These are phyloP conservation scores for Geotria australis DNA, from an alignment of 2,797 vertebrate genomes.

Conservation along the genomic window DNA sequence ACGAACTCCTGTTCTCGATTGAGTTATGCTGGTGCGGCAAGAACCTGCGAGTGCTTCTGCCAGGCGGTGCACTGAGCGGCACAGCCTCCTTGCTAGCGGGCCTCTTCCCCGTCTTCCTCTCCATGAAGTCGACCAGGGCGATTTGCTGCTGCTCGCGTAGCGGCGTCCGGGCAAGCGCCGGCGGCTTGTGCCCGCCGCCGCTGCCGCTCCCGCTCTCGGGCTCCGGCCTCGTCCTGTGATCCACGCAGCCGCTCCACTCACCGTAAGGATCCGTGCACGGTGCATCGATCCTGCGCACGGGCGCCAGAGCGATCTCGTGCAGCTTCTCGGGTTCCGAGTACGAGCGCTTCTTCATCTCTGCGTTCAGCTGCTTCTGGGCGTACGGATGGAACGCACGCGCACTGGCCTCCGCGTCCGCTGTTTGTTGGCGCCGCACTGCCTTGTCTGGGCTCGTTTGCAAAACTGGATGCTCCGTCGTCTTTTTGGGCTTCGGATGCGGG, in stretches of 20 bases:
- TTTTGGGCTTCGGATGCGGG: no score
- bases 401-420: no score
- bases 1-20: conserved; percentile 23
- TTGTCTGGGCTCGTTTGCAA: no score
- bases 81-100: conserved; percentile 10
- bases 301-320: conserved; percentile 22
- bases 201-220: conserved; percentile 29
- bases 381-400: no score
- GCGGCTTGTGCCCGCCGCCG: no score
- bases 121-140: conserved; percentile 43
- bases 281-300: no score
- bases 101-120: conserved; percentile 34
- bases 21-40: conserved; percentile 12
- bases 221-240: conserved; percentile 33
- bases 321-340: conserved; percentile 81
- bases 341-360: conserved; percentile 59
- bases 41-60: conserved; percentile 14
- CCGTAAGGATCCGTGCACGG: conserved; percentile 13
- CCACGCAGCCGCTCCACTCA: conserved; percentile 13
- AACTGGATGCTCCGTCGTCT: no score
- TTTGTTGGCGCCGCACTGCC: no score
- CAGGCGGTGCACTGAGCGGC: conserved; percentile 6
- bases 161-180: conserved; percentile 8
- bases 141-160: conserved; percentile 58
- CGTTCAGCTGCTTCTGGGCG: conserved; percentile 33